These are phyloP conservation scores for Clarias fuscus DNA, from an alignment of 2,797 vertebrate genomes.

Conservation along the genomic window DNA sequence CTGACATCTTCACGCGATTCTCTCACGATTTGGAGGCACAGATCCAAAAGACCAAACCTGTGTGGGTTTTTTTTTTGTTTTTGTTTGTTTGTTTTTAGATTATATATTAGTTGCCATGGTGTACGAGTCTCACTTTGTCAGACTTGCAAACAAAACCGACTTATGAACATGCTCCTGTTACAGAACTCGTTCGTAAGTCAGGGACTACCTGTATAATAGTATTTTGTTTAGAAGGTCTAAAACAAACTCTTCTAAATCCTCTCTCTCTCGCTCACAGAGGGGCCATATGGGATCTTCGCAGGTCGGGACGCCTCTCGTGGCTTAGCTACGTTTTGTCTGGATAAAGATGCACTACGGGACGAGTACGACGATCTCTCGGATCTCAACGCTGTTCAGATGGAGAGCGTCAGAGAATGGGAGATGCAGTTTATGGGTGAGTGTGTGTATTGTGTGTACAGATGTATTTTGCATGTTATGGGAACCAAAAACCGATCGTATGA, in stretches of 20 bases:
- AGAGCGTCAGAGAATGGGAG: constrained; percentile 99
- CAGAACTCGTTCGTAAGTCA: too few species aligned
- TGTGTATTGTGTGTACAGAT: not conserved
- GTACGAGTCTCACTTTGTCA: too few species aligned
- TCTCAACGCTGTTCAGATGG: constrained; percentile 98
- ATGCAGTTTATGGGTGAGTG: constrained; percentile 97
- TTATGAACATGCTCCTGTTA: too few species aligned
- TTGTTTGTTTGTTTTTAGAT: too few species aligned
- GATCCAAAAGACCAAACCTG: too few species aligned
- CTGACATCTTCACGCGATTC: too few species aligned
- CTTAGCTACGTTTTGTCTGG: constrained; percentile 97
- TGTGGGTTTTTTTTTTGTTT: too few species aligned
- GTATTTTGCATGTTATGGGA: too few species aligned
- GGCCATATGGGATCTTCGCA: constrained; percentile 96
- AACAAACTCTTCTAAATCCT: not conserved
- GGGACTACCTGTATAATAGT: not conserved
- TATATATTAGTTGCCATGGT: too few species aligned
- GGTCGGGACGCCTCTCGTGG: constrained; percentile 96
- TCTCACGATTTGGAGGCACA: too few species aligned
- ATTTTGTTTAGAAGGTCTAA: not conserved
- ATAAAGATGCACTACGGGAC: constrained; percentile 92
- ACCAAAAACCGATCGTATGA: not conserved
- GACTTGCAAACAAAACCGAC: too few species aligned
- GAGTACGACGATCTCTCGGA: constrained; percentile 98
- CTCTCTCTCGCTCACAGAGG: constrained; percentile 73